A percentile compares a stretch with the other conserved stretches of the same genome.
Evolutionary conservation across 2,888 invertebrate species (phyloP).

Genomic region (Athalia cordata): DNA sequence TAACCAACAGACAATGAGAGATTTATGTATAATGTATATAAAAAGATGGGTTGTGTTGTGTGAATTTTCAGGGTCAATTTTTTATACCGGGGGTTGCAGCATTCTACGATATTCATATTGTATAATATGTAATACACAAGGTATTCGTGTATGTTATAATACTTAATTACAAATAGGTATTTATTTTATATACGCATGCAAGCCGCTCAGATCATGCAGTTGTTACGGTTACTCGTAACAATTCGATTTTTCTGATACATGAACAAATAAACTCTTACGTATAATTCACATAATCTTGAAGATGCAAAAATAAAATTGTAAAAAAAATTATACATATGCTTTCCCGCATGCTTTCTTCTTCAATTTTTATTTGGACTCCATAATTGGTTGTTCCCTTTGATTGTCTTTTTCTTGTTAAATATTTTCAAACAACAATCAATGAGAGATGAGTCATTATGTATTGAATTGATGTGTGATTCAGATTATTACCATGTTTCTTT

Average conservation of each 20-base stretch:
- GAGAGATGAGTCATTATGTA: too few species aligned
- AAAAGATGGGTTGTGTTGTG: neutral
- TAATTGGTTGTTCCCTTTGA: neutral
- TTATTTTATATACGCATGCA: constrained; percentile 2
- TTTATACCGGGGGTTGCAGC: too few species aligned
- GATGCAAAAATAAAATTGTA: too few species aligned
- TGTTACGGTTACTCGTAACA: neutral
- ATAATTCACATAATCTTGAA: too few species aligned
- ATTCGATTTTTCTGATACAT: neutral
- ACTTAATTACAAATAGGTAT: constrained; percentile 6
- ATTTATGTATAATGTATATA: neutral
- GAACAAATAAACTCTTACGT: too few species aligned
- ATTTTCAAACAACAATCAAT: too few species aligned
- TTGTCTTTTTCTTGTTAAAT: too few species aligned
- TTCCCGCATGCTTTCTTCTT: constrained; percentile 36
- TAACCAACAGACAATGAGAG: neutral
- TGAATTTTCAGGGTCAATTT: neutral
- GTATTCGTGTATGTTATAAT: too few species aligned
- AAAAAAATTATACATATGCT: constrained; percentile 1
- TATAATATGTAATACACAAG: too few species aligned
- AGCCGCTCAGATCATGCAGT: constrained; percentile 11
- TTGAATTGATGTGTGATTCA: too few species aligned
- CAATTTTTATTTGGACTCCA: neutral
- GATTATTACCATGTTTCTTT: too few species aligned
- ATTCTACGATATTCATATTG: too few species aligned